Evolutionary conservation across 1,140 invertebrate genomes (phyloP), one percentile per base, ranked within the genome.

Genomic region (Eriosoma lanigerum): DNA sequence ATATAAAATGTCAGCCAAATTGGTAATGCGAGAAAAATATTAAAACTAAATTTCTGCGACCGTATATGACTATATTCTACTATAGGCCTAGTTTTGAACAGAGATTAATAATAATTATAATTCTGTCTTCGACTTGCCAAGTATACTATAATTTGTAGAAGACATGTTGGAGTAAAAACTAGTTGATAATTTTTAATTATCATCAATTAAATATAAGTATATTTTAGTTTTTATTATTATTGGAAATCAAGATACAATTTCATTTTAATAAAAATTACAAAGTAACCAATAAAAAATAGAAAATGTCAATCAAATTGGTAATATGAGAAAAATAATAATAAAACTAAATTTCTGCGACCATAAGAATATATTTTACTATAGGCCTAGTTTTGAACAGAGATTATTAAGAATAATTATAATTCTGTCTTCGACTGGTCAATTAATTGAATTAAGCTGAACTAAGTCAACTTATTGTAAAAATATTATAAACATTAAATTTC

Each of bases 51-150:
- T 24, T 75, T 75, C 12, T 19, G 17, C 72, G 72, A 75, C 52
- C 72, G 72, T 75, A 0, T 58, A 24, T 19, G 32, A 21, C 5
- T n/a, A 54, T 29, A 38, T 24, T 13, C 58, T 75, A 56, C 2
- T 75, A 13, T 75, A 15, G 72, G 72, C 52, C 21, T 75, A 38
- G 26, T 56, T 75, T 75, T 75, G 72, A 75, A 75, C 52, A 58
- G n/a, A 2, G 15, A 15, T 15, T 21, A 75, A 44, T 32, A 52
- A 29, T 58, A 38, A 54, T 32, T 10, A 54, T 58, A 17, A 13
- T 12, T 58, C 29, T 75, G 52, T 58, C 52, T 75, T 75, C 29
- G 72, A 75, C 26, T 38, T 56, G 72, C 72, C 72, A 75, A 75
- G 21, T 19, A 0, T 15, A 73, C 1, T 1, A 48, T 4, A 70